Evolutionary conservation across 2,113 vertebrate genomes (phyloP).

Genomic region (Myotis yumanensis): DNA sequence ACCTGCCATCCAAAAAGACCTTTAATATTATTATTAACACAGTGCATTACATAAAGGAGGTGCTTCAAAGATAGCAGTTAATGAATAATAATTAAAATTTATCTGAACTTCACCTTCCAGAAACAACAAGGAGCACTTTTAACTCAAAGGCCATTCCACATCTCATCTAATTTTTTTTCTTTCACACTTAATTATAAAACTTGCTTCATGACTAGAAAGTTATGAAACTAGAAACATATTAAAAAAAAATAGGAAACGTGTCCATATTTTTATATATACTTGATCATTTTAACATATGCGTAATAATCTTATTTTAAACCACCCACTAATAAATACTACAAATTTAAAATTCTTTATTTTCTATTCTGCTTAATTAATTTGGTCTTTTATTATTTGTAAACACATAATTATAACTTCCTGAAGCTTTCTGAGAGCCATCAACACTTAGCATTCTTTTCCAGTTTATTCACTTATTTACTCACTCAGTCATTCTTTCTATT

Average conservation of each 20-base stretch:
- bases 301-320: neutral
- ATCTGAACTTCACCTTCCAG: neutral
- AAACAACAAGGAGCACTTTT: neutral
- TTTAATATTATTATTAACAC: neutral
- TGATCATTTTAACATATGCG: neutral
- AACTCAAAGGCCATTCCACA: neutral
- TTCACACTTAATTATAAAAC: neutral
- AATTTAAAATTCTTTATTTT: neutral
- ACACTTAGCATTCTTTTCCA: neutral
- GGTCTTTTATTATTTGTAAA: neutral
- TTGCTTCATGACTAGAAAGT: neutral
- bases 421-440: neutral
- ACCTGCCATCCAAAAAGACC: neutral
- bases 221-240: neutral
- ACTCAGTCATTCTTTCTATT: neutral
- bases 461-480: neutral
- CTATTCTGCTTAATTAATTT: neutral
- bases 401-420: neutral
- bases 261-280: neutral
- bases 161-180: neutral
- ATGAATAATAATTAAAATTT: neutral
- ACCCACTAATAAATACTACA: neutral
- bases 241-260: neutral
- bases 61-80: neutral
- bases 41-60: neutral